These are phyloP conservation scores for Miltochrista miniata DNA, from an alignment of 2,888 invertebrate genomes.

Conservation along the genomic window DNA sequence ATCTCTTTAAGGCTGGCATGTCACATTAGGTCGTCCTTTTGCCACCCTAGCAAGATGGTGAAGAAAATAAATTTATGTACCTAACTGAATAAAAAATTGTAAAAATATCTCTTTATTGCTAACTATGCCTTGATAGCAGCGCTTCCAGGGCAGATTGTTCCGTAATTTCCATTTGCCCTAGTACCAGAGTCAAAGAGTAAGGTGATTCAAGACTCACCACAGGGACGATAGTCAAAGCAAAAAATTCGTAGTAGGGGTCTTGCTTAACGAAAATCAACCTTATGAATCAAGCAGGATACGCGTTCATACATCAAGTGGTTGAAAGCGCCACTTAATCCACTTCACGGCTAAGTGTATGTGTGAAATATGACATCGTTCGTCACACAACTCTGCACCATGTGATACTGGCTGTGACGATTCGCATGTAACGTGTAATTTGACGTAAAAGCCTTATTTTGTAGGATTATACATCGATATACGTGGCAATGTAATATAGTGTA, in stretches of 20 bases:
- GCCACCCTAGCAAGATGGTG: too few species aligned
- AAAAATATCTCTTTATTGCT: too few species aligned
- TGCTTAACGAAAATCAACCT: slow-evolving; percentile 38
- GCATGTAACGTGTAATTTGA: slow-evolving; percentile 43
- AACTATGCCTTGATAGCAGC: too few species aligned
- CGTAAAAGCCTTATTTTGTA: slow-evolving; percentile 35
- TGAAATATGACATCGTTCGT: slow-evolving; percentile 72
- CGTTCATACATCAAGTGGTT: slow-evolving; percentile 61
- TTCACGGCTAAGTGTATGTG: slow-evolving; percentile 59
- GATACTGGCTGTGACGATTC: slow-evolving; percentile 48
- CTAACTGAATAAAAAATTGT: too few species aligned
- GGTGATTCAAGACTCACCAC: not conserved
- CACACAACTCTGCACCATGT: slow-evolving; percentile 49
- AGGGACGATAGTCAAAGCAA: slow-evolving; percentile 14
- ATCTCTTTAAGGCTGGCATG: too few species aligned
- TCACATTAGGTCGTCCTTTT: too few species aligned
- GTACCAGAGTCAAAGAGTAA: not conserved
- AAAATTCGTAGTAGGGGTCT: too few species aligned
- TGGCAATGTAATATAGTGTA: not conserved
- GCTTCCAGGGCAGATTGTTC: too few species aligned
- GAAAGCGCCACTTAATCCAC: slow-evolving; percentile 68
- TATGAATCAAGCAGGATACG: slow-evolving; percentile 61
- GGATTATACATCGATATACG: slow-evolving; percentile 3
- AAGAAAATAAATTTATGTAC: too few species aligned
- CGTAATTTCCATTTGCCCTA: too few species aligned